Conservation (phyloP, 1,140 invertebrate species). For the Lanistes nyassanus region DNA sequence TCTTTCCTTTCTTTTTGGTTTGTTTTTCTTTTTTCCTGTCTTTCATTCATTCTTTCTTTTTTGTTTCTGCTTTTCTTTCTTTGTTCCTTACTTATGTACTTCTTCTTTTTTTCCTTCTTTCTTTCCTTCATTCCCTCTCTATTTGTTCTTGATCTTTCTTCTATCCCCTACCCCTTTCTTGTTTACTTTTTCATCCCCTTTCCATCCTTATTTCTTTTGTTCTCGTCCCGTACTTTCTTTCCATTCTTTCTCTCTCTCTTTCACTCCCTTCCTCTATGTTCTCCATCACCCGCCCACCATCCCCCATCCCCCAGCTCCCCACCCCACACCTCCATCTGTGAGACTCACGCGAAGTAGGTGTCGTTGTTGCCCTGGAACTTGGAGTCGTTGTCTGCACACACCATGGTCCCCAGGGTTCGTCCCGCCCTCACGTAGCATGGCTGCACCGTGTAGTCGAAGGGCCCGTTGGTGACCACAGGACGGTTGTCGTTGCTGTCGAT, state of each 20-base stretch:
- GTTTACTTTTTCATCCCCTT: too few relatives aligned
- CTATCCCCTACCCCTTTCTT: neutral
- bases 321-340: neutral
- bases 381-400: neutral
- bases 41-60: neutral
- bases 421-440: neutral
- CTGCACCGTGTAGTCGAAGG: conserved; percentile 1
- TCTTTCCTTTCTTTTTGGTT: neutral
- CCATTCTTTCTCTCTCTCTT: neutral
- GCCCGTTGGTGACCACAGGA: neutral
- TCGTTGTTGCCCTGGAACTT: conserved; percentile 1
- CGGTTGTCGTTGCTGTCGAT: conserved; percentile 7
- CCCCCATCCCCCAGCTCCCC: neutral
- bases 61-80: neutral
- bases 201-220: neutral
- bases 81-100: neutral
- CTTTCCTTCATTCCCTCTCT: neutral
- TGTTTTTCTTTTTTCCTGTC: neutral
- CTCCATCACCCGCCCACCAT: neutral
- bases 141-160: too few relatives aligned
- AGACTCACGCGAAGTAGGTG: neutral
- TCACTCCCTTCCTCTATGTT: neutral
- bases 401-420: neutral
- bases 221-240: neutral
- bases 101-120: neutral